These are phyloP conservation scores for Barypeithes pellucidus DNA, from an alignment of 2,888 invertebrate genomes.

Conservation along the genomic window DNA sequence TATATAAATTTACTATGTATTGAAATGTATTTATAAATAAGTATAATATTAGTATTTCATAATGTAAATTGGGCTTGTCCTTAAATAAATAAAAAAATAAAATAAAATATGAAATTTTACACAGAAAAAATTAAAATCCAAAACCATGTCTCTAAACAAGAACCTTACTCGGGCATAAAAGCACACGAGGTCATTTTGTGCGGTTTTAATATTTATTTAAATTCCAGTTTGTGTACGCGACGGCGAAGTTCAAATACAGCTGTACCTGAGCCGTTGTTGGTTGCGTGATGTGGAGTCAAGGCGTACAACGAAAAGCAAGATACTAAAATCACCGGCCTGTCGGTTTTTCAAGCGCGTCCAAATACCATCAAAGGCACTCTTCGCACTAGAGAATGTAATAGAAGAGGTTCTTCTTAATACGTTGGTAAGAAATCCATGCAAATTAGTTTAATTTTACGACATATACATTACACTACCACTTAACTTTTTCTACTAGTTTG, in stretches of 20 bases:
- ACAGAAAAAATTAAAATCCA: neutral
- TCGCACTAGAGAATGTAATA: conserved; percentile 2
- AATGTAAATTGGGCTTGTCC: too few relatives aligned
- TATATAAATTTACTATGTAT: too few relatives aligned
- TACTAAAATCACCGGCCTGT: conserved; percentile 56
- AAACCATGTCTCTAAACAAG: neutral
- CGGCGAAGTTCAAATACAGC: conserved; percentile 53
- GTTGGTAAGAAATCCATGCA: neutral
- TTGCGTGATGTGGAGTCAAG: conserved; percentile 50
- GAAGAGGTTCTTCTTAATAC: too few relatives aligned
- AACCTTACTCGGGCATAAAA: conserved; percentile 35
- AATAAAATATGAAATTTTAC: neutral
- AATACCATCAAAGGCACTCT: conserved; percentile 52
- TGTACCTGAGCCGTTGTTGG: conserved; percentile 46
- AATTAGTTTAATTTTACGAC: neutral
- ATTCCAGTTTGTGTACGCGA: conserved; percentile 62
- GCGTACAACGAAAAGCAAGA: conserved; percentile 52
- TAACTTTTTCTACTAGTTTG: too few relatives aligned
- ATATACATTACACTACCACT: too few relatives aligned
- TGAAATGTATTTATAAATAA: too few relatives aligned
- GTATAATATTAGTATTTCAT: too few relatives aligned
- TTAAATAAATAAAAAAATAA: too few relatives aligned
- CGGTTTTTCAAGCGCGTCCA: conserved; percentile 55
- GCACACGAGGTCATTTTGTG: conserved; percentile 48
- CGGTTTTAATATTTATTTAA: conserved; percentile 63